Conservation (phyloP, 2,888 invertebrate species). For the Nephrotoma appendiculata region DNA sequence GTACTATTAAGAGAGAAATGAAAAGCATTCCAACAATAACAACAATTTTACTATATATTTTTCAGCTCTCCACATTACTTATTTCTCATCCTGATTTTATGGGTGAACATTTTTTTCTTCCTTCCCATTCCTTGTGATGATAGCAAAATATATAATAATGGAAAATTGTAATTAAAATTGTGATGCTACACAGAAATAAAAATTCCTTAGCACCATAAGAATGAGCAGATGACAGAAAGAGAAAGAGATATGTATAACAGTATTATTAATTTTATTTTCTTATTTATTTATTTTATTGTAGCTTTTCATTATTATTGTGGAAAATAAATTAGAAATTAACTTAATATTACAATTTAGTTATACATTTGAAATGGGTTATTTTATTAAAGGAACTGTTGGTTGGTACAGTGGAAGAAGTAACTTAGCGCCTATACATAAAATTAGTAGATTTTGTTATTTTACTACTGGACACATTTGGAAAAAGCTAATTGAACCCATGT, state of each 20-base stretch:
- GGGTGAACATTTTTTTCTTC: neutral
- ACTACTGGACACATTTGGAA: too few relatives aligned
- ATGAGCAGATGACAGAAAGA: neutral
- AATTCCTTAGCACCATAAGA: neutral
- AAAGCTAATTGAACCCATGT: too few relatives aligned
- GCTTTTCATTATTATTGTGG: neutral
- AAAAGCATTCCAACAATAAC: neutral
- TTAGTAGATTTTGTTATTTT: too few relatives aligned
- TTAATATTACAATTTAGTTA: neutral
- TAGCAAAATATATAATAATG: neutral
- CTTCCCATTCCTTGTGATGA: neutral
- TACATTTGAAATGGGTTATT: too few relatives aligned
- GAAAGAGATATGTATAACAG: neutral
- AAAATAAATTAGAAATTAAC: neutral
- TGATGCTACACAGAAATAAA: neutral
- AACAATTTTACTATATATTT: neutral
- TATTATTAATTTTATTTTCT: neutral
- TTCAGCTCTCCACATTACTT: neutral
- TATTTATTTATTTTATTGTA: neutral
- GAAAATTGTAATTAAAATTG: neutral
- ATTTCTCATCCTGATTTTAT: neutral
- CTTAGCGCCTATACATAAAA: too few relatives aligned
- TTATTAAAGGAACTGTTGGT: too few relatives aligned
- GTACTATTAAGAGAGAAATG: neutral
- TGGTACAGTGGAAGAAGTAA: too few relatives aligned